phyloP scores from a whole-genome alignment of 2,888 invertebrate genomes.

The Ormyrus thymus region DNA sequence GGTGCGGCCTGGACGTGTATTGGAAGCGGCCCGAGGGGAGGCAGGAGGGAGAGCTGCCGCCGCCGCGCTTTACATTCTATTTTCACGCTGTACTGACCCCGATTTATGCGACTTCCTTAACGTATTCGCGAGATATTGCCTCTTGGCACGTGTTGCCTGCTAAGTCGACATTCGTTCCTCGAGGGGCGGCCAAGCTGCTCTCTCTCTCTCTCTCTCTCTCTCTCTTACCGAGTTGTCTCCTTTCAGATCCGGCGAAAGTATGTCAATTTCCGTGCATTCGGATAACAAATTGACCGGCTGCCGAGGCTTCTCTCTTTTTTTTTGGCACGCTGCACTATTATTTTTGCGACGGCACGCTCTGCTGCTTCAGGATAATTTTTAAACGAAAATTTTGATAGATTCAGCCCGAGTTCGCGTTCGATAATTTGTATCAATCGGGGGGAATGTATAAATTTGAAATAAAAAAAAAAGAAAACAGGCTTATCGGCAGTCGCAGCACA shows the following conservation, averaged over 20 bases:
- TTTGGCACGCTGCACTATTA: too few species aligned
- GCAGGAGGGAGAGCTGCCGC: constrained; percentile 32
- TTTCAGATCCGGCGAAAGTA: neutral
- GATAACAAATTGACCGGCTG: constrained; percentile 23
- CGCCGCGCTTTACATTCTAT: constrained; percentile 72
- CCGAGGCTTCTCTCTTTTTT: too few species aligned
- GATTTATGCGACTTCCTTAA: constrained; percentile 70
- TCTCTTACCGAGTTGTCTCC: too few species aligned
- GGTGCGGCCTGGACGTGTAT: neutral
- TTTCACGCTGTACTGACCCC: constrained; percentile 74
- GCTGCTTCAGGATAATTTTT: too few species aligned
- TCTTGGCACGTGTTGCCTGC: constrained; percentile 64
- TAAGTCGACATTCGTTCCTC: constrained; percentile 63
- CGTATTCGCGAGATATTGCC: constrained; percentile 70
- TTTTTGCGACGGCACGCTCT: too few species aligned
- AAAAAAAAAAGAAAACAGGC: too few species aligned
- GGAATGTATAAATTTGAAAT: too few species aligned
- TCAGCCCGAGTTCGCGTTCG: too few species aligned
- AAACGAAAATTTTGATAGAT: too few species aligned
- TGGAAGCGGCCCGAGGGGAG: constrained; percentile 57
- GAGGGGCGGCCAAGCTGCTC: neutral
- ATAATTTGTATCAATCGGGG: too few species aligned
- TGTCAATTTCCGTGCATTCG: constrained; percentile 2
- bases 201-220: too few species aligned
- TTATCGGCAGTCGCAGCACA: too few species aligned